Evolutionary conservation across 2,797 vertebrate species (phyloP), one percentile per base, ranked within the genome.

Genomic region (Sebastes paucispinis): DNA sequence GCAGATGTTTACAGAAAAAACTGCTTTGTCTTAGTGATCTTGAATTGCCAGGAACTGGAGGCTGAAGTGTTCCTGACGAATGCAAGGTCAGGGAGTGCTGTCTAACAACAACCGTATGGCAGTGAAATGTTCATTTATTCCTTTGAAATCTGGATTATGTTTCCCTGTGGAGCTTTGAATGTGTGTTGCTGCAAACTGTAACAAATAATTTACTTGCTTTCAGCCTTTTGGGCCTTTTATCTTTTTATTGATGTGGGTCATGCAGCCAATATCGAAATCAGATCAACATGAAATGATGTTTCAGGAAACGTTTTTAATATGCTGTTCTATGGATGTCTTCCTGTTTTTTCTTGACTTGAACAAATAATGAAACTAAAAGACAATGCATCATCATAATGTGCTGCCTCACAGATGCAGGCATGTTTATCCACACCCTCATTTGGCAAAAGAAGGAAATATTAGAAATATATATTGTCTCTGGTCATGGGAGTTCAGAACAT

Each of bases 1-100:
- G 73, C 58, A 71, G 92, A 94, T 93, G 92, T 93, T 89, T 89
- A 86, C 88, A 71, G 68, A 32, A 60, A 60, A 77, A 71, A 39
- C 69, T 34, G 50, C 50, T 59, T 62, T 64, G 75, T 58, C 57
- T 80, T 47, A 52, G 50, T 18, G 71, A 70, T 83, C 69, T 71
- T 34, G 25, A 72, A 52, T 50, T 52, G 64, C 57, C 71, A 32
- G 79, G 63, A 82, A 75, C 65, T 59, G 62, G 59, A 86, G 66
- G 73, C 57, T 62, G 83, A 85, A 4, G 74, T 89, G 91, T 92
- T 91, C 87, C 74, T 90, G 92, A 90, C 72, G 69, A 52, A 77
- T 83, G 31, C 60, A 73, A 87, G 80, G 34, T 69, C 74, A 18
- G 9, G 25, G 65, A 81, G 58, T 20, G 75, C 78, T 66, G 57